Evolutionary conservation across 2,888 invertebrate species (phyloP), one percentile per base, ranked within the genome.

Genomic region (Sinotaia quadrata): DNA sequence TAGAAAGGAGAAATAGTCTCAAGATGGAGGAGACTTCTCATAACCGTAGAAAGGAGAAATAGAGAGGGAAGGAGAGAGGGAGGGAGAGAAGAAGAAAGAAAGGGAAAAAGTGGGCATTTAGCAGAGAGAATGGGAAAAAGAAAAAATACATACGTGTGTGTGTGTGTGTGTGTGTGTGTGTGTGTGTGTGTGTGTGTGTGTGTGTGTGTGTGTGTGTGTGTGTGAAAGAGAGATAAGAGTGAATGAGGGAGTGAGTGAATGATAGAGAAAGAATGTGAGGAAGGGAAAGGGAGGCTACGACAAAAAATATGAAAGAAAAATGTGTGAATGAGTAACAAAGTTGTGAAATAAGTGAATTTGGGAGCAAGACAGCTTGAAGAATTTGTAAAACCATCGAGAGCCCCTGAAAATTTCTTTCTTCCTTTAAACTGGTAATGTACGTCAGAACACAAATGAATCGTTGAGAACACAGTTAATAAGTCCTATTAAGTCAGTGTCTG

Each of bases 111-210:
- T n/a, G n/a, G n/a, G n/a, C n/a, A n/a, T n/a, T n/a, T n/a, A n/a
- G n/a, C n/a, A n/a, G 33, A 33, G 54, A n/a, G 54, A 33, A 34
- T 54, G 33, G 31, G 54, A n/a, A 34, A n/a, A 18, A 33, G 54
- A n/a, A 18, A n/a, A 34, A n/a, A n/a, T 31, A 34, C 21, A 21
- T 31, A 21, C 21, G 54, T 54, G 31, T 31, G 33, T 4, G 54
- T 54, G 54, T 54, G 33, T 54, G 33, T 2, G 54, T 54, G 54
- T 2, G 54, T 54, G 31, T 2, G 31, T 54, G 33, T 4, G 31
- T 31, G 54, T 4, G 33, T 31, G 54, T 12, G 4, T 4, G 54
- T 31, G 31, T 0, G 33, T 31, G 33, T 4, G 54, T 4, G 33
- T 54, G 54, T 31, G 54, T 33, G 33, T 54, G 24, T 1, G 21